phyloP scores from a whole-genome alignment of 92 coral and sea anemone genomes.

The Umimayanthus kanabou region DNA sequence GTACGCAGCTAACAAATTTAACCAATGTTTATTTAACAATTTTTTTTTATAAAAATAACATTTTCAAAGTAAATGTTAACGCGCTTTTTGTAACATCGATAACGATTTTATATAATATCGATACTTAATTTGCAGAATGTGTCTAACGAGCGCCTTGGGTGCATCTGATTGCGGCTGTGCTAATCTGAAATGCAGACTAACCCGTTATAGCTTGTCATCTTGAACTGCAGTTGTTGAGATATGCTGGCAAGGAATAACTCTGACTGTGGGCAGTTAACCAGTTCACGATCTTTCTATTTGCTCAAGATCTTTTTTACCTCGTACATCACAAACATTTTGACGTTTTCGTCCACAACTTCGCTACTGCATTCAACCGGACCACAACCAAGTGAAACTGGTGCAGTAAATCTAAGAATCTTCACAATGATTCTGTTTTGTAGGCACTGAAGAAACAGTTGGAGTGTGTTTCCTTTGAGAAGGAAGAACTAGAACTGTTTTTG shows the following conservation, averaged over 20 bases:
- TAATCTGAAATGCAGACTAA: too few relatives aligned
- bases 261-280: not conserved
- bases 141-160: not conserved
- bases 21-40: too few relatives aligned
- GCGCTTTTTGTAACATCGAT: too few relatives aligned
- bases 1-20: not conserved
- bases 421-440: slow-evolving; percentile 59
- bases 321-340: not conserved
- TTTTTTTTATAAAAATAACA: too few relatives aligned
- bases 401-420: not conserved
- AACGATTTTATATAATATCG: too few relatives aligned
- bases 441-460: slow-evolving; percentile 86
- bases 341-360: not conserved
- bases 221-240: too few relatives aligned
- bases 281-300: not conserved
- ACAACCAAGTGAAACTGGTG: slow-evolving; percentile 11
- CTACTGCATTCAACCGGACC: not conserved
- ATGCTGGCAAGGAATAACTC: too few relatives aligned
- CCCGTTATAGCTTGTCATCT: too few relatives aligned
- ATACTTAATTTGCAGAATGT: too few relatives aligned
- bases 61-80: too few relatives aligned
- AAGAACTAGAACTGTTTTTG: slow-evolving; percentile 80
- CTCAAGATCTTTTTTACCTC: not conserved
- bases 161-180: too few relatives aligned
- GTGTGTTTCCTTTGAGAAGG: slow-evolving; percentile 87